A percentile compares a stretch with the other conserved stretches of the same genome.
phyloP scores from a whole-genome alignment of 2,888 invertebrate species.

The Aleiodes testaceus region DNA sequence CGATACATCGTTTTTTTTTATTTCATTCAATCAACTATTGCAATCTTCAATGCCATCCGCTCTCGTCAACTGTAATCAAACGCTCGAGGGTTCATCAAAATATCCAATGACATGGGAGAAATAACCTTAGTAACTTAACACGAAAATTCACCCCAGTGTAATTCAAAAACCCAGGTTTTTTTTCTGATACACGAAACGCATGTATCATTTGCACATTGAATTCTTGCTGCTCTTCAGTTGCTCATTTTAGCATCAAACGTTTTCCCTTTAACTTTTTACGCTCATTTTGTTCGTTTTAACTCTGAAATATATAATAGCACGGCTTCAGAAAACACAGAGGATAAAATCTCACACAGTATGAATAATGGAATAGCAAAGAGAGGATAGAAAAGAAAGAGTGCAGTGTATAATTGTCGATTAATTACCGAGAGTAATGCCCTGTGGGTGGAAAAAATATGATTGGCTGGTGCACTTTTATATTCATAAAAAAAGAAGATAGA shows the following conservation, averaged over 20 bases:
- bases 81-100: background rate
- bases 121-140: background rate
- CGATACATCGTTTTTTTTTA: background rate
- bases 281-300: background rate
- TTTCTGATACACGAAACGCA: too few relatives aligned
- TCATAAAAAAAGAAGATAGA: slow-evolving; percentile 4
- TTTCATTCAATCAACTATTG: background rate
- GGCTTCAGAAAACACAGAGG: slow-evolving; percentile 5
- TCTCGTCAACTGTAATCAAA: slow-evolving; percentile 1
- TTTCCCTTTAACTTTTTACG: background rate
- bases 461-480: slow-evolving; percentile 8
- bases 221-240: background rate
- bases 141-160: too few relatives aligned
- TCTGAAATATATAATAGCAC: background rate
- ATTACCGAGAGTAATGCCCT: slow-evolving; percentile 12
- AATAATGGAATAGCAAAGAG: slow-evolving; percentile 15
- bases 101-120: slow-evolving; percentile 14
- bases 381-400: background rate
- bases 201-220: too few relatives aligned
- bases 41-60: background rate
- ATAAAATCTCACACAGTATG: slow-evolving; percentile 25
- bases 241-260: background rate
- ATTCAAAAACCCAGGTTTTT: background rate
- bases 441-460: slow-evolving; percentile 4
- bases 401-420: slow-evolving; percentile 15